Conservation (phyloP, 2,888 invertebrate species). For the Mesoligia furuncula region DNA sequence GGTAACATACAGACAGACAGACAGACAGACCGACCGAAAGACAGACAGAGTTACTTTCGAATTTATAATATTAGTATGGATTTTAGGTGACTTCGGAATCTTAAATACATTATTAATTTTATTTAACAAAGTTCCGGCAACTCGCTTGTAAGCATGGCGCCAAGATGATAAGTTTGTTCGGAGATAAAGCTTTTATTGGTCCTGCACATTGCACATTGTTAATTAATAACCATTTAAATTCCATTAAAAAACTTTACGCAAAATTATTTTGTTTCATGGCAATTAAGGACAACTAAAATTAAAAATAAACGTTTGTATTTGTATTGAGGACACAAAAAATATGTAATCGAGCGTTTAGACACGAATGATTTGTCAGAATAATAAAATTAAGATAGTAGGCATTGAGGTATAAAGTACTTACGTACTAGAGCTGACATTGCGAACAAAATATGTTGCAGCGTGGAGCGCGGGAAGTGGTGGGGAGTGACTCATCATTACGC, state of each 20-base stretch:
- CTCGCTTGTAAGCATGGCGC: slow-evolving; percentile 35
- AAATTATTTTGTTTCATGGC: slow-evolving; percentile 43
- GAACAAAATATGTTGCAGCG: too few species aligned
- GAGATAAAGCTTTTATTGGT: slow-evolving; percentile 52
- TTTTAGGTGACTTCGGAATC: slow-evolving; percentile 35
- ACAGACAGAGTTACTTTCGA: too few species aligned
- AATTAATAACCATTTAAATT: slow-evolving; percentile 58
- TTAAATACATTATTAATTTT: background rate
- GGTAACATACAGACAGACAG: too few species aligned
- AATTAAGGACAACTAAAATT: slow-evolving; percentile 24
- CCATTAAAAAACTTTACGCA: slow-evolving; percentile 27
- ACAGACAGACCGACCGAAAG: too few species aligned
- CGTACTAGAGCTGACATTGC: too few species aligned
- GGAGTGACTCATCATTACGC: too few species aligned
- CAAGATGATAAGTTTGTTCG: slow-evolving; percentile 35
- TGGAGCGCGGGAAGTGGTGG: too few species aligned
- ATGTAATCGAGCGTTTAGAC: slow-evolving; percentile 12
- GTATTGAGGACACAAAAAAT: slow-evolving; percentile 31
- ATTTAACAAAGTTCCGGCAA: background rate
- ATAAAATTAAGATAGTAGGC: background rate
- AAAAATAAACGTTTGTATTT: background rate
- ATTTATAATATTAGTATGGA: background rate
- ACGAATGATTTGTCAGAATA: background rate
- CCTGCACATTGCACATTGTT: slow-evolving; percentile 46
- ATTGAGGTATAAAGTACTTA: too few species aligned